Base-by-base conservation (phyloP, 53 echinoderm and acorn worm species). In the Apostichopus leukothele region DNA sequence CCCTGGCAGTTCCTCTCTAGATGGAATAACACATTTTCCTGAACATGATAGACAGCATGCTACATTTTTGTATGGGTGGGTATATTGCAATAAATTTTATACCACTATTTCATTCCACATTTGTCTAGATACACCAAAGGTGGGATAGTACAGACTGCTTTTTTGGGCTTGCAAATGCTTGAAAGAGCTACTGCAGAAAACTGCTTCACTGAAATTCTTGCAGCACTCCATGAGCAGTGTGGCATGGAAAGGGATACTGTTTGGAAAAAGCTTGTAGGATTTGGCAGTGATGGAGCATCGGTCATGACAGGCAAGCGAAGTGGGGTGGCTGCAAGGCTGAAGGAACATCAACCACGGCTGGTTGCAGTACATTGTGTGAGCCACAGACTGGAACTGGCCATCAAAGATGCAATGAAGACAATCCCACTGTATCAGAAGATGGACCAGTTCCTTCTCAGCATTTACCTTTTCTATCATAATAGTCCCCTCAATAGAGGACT, bases 251-350 rank as follows among this genome's bases (percentile, higher is more conserved):
- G 51, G 52, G 23, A 22, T 51, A 52, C 51, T 23, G 14, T 78
- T 78, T 78, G 85, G 60, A 26, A 90, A 22, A 94, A 94, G 63
- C 83, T 94, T 1, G 89, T 94, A 1, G 94, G 91, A 13, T 91
- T 94, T 81, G 94, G 91, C 5, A 67, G 81, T 52, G 92, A 91
- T 74, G 91, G 92, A 59, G 94, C 91, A 22, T 79, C 91, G 1
- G 95, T 93, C 26, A 95, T 95, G 95, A 87, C 90, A 9, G 94
- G 94, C 6, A 84, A 78, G 57, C 92, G 89, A 73, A 91, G 88
- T 63, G 92, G 92, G 59, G 94, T 94, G 16, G 88, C 79, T 27
- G 89, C 89, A 13, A 78, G 89, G n/a, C 74, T 94, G 19, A 84
- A 78, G 83, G 91, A 91, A 55, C 83, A 79, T 39, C 79, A 51